phyloP scores from a whole-genome alignment of 2,797 vertebrate species.

The Onychomys torridus region DNA sequence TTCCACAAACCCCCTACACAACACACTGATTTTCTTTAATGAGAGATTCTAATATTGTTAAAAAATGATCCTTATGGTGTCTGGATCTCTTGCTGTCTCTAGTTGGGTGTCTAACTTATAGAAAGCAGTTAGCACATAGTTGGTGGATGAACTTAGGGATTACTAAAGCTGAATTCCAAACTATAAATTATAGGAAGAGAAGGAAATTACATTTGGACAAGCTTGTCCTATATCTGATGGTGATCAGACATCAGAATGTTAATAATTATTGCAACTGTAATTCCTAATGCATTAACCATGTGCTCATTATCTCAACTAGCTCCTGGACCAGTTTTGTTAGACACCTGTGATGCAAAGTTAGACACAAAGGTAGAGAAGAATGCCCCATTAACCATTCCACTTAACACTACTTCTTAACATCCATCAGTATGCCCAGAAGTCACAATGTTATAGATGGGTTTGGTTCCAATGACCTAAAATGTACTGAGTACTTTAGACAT shows the following conservation, averaged over 20 bases:
- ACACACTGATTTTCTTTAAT: background rate
- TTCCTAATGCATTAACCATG: constrained; percentile 45
- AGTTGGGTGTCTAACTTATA: background rate
- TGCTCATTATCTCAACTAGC: background rate
- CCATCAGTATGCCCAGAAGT: background rate
- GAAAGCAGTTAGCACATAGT: background rate
- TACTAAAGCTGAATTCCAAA: constrained; percentile 63
- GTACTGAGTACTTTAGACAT: background rate
- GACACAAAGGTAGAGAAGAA: background rate
- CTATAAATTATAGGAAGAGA: constrained; percentile 62
- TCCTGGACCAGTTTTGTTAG: constrained; percentile 58
- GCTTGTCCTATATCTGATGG: constrained; percentile 50
- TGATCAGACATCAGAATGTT: constrained; percentile 26
- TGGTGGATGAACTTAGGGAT: constrained; percentile 55
- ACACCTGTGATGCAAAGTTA: constrained; percentile 27
- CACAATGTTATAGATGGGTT: background rate
- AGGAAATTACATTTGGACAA: constrained; percentile 40
- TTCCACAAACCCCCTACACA: background rate
- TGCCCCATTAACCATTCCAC: constrained; percentile 20
- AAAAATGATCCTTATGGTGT: constrained; percentile 3
- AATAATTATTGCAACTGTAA: constrained; percentile 30
- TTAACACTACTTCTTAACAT: background rate
- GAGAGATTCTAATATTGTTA: background rate
- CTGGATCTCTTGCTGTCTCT: background rate
- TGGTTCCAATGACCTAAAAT: background rate